These are phyloP conservation scores for Tiphia femorata DNA, from an alignment of 2,888 invertebrate genomes.

Conservation along the genomic window DNA sequence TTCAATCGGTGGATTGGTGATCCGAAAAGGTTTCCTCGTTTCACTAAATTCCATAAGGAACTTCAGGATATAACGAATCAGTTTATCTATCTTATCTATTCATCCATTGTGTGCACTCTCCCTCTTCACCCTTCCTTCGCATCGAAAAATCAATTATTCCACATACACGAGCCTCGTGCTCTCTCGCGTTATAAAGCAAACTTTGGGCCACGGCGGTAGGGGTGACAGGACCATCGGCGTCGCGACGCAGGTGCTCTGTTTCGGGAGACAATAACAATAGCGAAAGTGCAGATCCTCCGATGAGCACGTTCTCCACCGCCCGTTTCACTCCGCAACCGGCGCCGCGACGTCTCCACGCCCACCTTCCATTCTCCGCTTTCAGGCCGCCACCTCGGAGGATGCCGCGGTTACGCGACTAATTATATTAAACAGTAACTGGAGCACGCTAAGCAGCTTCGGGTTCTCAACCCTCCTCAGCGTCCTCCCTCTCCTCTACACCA, in stretches of 20 bases:
- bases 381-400: too few relatives aligned
- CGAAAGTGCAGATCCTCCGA: conserved; percentile 32
- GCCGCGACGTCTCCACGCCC: too few relatives aligned
- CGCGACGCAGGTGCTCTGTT: background rate
- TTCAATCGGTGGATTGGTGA: too few relatives aligned
- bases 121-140: background rate
- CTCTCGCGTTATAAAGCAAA: background rate
- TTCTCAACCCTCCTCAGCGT: background rate
- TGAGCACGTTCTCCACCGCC: conserved; percentile 13
- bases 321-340: too few relatives aligned
- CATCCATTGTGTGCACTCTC: conserved; percentile 1
- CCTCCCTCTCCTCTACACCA: background rate
- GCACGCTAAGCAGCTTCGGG: conserved; percentile 40
- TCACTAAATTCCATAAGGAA: too few relatives aligned
- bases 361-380: too few relatives aligned
- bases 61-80: too few relatives aligned
- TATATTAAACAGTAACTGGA: conserved; percentile 55
- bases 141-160: background rate
- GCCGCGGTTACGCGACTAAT: conserved; percentile 43
- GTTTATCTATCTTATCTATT: background rate
- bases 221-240: background rate
- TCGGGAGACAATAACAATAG: conserved; percentile 26
- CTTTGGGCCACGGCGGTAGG: background rate
- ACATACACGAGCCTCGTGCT: background rate
- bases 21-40: too few relatives aligned